phyloP scores from a whole-genome alignment of 2,113 vertebrate species.

The cattle (Bos taurus) region DNA sequence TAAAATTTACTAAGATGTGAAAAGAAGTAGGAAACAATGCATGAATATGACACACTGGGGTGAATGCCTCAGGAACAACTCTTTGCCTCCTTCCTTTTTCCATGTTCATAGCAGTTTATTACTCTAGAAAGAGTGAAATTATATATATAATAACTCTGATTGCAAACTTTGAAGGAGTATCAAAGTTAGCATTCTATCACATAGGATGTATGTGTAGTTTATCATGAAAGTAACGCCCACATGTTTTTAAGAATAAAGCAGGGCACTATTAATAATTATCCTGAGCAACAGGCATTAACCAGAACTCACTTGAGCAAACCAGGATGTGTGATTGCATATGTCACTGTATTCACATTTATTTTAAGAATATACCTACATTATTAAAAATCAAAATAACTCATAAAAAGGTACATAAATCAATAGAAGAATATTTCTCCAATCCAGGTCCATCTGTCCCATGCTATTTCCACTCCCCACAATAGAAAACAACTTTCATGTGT shows the following conservation, averaged over 20 bases:
- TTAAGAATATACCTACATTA: not conserved
- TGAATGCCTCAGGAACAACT: not conserved
- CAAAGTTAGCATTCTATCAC: not conserved
- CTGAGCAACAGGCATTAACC: not conserved
- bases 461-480: not conserved
- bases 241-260: not conserved
- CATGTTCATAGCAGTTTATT: not conserved
- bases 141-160: not conserved
- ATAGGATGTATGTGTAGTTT: not conserved
- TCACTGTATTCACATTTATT: not conserved
- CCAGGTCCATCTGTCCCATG: not conserved
- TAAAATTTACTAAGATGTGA: not conserved
- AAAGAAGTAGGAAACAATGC: not conserved
- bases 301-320: not conserved
- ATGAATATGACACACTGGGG: not conserved
- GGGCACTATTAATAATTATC: not conserved
- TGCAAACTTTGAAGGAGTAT: not conserved
- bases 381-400: not conserved
- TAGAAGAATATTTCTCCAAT: not conserved
- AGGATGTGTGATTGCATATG: not conserved
- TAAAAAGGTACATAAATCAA: not conserved
- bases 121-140: not conserved
- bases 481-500: not conserved
- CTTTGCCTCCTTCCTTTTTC: not conserved
- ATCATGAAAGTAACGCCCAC: not conserved